Conservation (phyloP, 1,140 invertebrate genomes). For the Trichonephila inaurata region DNA sequence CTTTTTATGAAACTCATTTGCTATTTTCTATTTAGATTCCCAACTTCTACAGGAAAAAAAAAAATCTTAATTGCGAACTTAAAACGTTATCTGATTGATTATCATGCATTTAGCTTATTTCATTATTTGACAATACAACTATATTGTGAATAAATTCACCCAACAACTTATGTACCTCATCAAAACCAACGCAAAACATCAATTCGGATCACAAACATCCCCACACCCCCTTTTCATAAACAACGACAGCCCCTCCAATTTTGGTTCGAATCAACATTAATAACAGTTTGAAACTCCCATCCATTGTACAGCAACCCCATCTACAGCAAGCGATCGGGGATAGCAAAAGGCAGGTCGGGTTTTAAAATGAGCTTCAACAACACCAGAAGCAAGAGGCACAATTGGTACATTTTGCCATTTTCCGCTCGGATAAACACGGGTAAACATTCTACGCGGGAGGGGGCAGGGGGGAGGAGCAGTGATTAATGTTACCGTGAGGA, state of each 20-base stretch:
- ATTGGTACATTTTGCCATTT: constrained; percentile 49
- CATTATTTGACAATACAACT: too few relatives aligned
- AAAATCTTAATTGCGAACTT: too few relatives aligned
- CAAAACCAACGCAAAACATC: not conserved
- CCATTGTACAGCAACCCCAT: not conserved
- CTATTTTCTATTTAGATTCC: too few relatives aligned
- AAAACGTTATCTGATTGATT: too few relatives aligned
- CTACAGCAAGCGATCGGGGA: not conserved
- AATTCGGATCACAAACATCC: not conserved
- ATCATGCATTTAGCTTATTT: too few relatives aligned
- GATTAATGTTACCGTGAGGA: constrained; percentile 67
- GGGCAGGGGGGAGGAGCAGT: not conserved
- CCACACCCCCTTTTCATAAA: not conserved
- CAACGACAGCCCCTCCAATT: not conserved
- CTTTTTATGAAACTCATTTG: too few relatives aligned
- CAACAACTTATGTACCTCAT: too few relatives aligned
- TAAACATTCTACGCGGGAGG: constrained; percentile 21
- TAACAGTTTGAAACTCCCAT: not conserved
- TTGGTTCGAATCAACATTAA: not conserved
- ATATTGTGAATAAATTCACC: too few relatives aligned
- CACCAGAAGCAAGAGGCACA: not conserved
- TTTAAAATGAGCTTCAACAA: constrained; percentile 28
- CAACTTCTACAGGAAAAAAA: too few relatives aligned
- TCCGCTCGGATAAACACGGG: constrained; percentile 50
- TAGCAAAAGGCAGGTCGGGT: not conserved